Conservation (phyloP, 2,888 invertebrate genomes). For the Escarpia spicata region DNA sequence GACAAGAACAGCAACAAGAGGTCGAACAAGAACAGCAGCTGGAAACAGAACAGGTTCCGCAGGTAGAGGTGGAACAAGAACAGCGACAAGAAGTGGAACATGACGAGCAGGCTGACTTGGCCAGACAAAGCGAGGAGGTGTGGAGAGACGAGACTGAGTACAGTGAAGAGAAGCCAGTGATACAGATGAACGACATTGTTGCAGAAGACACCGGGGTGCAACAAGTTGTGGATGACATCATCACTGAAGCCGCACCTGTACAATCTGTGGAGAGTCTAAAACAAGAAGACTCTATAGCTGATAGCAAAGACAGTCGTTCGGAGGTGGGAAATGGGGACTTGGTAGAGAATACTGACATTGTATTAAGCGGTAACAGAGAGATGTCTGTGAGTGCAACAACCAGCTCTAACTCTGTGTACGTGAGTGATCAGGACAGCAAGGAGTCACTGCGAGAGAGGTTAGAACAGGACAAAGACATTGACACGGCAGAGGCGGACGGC, state of each 20-base stretch:
- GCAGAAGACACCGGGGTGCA: neutral
- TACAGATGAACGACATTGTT: neutral
- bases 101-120: neutral
- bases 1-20: too few species aligned
- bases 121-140: neutral
- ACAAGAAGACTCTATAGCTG: neutral
- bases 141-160: neutral
- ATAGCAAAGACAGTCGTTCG: neutral
- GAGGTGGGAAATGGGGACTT: conserved; percentile 3
- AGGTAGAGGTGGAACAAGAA: neutral
- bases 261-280: neutral
- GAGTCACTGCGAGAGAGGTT: neutral
- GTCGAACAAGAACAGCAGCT: neutral
- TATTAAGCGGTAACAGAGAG: neutral
- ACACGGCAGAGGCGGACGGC: neutral
- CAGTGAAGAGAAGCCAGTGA: neutral
- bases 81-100: neutral
- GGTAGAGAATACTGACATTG: neutral
- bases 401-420: neutral
- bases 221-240: neutral
- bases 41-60: neutral
- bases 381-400: neutral
- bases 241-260: neutral
- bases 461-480: conserved; percentile 13
- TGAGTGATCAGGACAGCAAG: conserved; percentile 3